Percentiles rank a stretch among this genome's conserved stretches.
Evolutionary conservation across 2,888 invertebrate genomes (phyloP).

Genomic region (Chesias legatella): DNA sequence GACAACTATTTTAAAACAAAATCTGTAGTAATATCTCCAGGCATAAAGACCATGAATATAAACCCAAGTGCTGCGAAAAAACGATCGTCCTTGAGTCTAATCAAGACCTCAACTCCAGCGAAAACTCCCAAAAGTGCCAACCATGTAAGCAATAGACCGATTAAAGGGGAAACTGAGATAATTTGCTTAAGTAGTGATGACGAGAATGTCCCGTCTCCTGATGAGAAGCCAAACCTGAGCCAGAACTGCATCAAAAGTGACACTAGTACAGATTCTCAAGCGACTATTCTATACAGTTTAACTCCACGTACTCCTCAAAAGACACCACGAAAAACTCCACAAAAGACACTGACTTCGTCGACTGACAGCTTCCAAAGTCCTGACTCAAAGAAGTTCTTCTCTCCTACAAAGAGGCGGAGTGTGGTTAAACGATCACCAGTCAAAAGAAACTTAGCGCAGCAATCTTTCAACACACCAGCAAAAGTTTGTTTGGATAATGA

Average conservation of each 20-base stretch:
- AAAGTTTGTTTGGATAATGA: slow-evolving; percentile 16
- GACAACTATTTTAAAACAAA: slow-evolving; percentile 22
- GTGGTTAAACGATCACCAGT: slow-evolving; percentile 39
- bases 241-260: slow-evolving; percentile 8
- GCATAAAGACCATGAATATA: slow-evolving; percentile 19
- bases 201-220: slow-evolving; percentile 30
- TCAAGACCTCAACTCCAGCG: slow-evolving; percentile 29
- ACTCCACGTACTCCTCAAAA: slow-evolving; percentile 33
- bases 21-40: slow-evolving; percentile 17
- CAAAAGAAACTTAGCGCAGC: slow-evolving; percentile 43
- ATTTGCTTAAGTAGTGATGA: slow-evolving; percentile 50
- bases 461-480: slow-evolving; percentile 23
- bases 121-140: slow-evolving; percentile 33
- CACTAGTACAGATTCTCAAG: slow-evolving; percentile 3
- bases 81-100: slow-evolving; percentile 40
- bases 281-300: slow-evolving; percentile 27
- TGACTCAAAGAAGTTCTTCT: slow-evolving; percentile 47
- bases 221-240: slow-evolving; percentile 4
- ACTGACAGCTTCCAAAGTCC: slow-evolving; percentile 26
- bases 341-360: slow-evolving; percentile 25
- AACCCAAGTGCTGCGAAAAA: slow-evolving; percentile 29
- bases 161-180: slow-evolving; percentile 21
- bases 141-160: slow-evolving; percentile 9
- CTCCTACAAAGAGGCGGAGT: slow-evolving; percentile 55
- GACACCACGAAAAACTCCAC: slow-evolving; percentile 28